Evolutionary conservation across 2,888 invertebrate species (phyloP), one percentile per base, ranked within the genome.

Genomic region (Dolomedes plantarius): DNA sequence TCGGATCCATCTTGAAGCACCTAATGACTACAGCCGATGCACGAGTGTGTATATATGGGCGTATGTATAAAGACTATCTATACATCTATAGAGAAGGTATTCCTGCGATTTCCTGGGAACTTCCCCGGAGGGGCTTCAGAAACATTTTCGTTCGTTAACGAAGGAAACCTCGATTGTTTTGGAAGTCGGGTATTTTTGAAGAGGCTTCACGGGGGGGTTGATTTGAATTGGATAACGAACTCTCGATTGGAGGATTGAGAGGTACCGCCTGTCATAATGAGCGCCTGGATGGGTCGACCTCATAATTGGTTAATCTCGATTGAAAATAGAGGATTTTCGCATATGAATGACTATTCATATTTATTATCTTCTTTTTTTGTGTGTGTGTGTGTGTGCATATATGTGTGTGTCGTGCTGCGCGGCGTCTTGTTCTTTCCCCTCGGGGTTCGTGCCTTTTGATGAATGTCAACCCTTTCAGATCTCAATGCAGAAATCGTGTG

Each of bases 251-350:
- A 41, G 39, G 46, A 28, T 56, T 19, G 27, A 36, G 68, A 50
- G 32, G 19, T 2, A n/a, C 39, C n/a, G 27, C 39, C 27, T 68
- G 27, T 41, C 32, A 50, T 83, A 85, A 85, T 67, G 83, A 78
- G 83, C 41, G 64, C 13, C 32, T n/a, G 19, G 39, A 73, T 29
- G 67, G 67, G 77, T 27, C 28, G 83, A 68, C 56, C 28, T 29
- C 32, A 75, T 76, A 83, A 83, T 85, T 85, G 83, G 83, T 85
- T 85, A 85, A 85, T 85, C 67, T 73, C 31, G 31, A 78, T 73
- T 85, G 73, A 77, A 83, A 76, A 72, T 46, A 50, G 32, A 56
- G 29, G 32, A 31, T 56, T n/a, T 29, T 56, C 27, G 68, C 23
- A 19, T 23, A 69, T 6, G 39, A 69, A 69, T 39, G 68, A 11